Base-by-base conservation (phyloP, 1,140 invertebrate genomes). In the Lethrus apterus region DNA sequence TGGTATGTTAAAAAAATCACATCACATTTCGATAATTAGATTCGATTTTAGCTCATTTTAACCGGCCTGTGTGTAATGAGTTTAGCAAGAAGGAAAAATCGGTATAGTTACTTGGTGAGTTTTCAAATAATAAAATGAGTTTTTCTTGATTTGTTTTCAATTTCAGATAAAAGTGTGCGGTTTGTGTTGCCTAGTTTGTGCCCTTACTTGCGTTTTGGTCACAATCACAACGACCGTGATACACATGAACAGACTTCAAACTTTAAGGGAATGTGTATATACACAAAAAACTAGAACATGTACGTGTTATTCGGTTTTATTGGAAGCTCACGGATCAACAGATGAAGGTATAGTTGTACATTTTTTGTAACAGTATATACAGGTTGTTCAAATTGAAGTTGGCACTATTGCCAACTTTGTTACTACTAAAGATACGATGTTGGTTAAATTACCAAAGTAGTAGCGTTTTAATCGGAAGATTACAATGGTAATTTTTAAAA, bases 221-320 rank as follows among this genome's bases (percentile, higher is more conserved):
- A 92, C 89, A 7, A 87, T 93, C 11, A 92, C 89, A 1, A 93
- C 89, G 0, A 92, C 88, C 0, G 87, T 92, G n/a, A 81, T 93
- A 44, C 89, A 93, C 64, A 91, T 93, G 88, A 90, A 89, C 57
- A 75, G 89, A 45, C 68, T 93, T 15, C 89, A 93, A 67, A 86
- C 84, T 0, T 65, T 93, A 14, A 75, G 84, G 50, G 86, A 91
- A 63, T 93, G 89, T 59, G 82, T 88, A 51, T 93, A 91, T 65
- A 88, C 85, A 0, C 75, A 80, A 54, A 74, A 81, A 62, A 80
- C 82, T 0, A 73, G 78, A 45, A 84, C 83, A 0, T 89, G 86
- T 59, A 86, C 83, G 4, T 89, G 86, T 57, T 84, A 77, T 59
- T 81, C 81, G 0, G 74, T 77, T 46, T 66, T 80, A 9, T 68